phyloP scores from a whole-genome alignment of 2,797 vertebrate species.

The Nyctibius grandis region DNA sequence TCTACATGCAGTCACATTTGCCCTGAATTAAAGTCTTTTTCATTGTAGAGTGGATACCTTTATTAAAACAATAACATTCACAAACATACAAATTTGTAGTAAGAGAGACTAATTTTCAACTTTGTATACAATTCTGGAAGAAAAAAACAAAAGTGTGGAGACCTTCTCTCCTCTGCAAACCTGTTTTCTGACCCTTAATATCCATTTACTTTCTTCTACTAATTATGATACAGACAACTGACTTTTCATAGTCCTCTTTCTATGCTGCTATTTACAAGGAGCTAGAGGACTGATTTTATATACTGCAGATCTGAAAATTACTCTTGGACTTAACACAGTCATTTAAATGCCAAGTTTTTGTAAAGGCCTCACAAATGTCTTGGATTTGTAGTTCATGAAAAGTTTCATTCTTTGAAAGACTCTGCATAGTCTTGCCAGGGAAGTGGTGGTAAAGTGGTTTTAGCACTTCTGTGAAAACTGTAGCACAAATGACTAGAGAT shows the following conservation, averaged over 20 bases:
- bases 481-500: constrained; percentile 26
- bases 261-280: constrained; percentile 35
- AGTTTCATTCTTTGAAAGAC: constrained; percentile 39
- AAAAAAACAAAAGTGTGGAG: neutral
- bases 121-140: neutral
- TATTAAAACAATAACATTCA: neutral
- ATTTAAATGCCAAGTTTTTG: constrained; percentile 55
- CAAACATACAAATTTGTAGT: neutral
- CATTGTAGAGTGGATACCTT: neutral
- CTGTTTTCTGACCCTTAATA: neutral
- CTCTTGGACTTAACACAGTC: constrained; percentile 32
- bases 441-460: constrained; percentile 52
- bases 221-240: neutral
- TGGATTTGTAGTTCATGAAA: constrained; percentile 54
- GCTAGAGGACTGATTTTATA: constrained; percentile 40
- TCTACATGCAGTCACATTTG: neutral
- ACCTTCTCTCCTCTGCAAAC: neutral
- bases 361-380: constrained; percentile 37
- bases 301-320: constrained; percentile 51
- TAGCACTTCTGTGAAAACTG: constrained; percentile 47
- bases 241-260: neutral
- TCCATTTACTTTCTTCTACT: neutral
- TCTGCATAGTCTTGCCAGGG: constrained; percentile 22
- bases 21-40: neutral
- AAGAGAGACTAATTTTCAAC: neutral